These are phyloP conservation scores for Mactra quadrangularis DNA, from an alignment of 1,140 invertebrate species.

Conservation along the genomic window DNA sequence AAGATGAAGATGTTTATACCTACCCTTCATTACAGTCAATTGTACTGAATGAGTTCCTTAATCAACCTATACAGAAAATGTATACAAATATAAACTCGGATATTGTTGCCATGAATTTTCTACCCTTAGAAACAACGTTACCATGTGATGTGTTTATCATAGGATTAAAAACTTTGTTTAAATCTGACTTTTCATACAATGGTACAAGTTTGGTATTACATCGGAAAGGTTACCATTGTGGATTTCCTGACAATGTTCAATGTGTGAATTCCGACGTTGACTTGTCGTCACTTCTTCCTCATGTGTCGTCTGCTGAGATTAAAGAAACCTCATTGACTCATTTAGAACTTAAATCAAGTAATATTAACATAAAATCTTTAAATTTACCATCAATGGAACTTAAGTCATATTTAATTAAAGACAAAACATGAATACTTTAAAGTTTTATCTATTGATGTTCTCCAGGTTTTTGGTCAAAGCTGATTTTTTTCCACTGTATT, in stretches of 20 bases:
- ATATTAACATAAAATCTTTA: conserved; percentile 48
- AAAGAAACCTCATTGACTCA: conserved; percentile 77
- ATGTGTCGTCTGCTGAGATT: conserved; percentile 60
- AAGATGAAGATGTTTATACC: conserved; percentile 56
- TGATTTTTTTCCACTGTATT: too few relatives aligned
- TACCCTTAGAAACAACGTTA: conserved; percentile 62
- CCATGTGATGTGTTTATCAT: conserved; percentile 76
- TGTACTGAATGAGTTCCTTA: conserved; percentile 71
- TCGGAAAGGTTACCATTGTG: conserved; percentile 74
- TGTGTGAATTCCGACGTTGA: conserved; percentile 66
- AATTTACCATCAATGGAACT: conserved; percentile 72
- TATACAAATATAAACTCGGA: conserved; percentile 73
- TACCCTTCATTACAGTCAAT: conserved; percentile 71
- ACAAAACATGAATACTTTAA: too few relatives aligned
- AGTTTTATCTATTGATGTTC: too few relatives aligned
- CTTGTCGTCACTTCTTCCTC: conserved; percentile 68
- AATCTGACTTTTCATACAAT: conserved; percentile 72
- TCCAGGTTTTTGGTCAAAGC: too few relatives aligned
- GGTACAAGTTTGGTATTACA: conserved; percentile 77
- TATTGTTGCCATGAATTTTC: conserved; percentile 64
- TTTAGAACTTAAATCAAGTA: conserved; percentile 66
- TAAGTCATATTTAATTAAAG: conserved; percentile 34
- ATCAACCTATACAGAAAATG: conserved; percentile 70
- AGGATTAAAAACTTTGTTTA: conserved; percentile 73
- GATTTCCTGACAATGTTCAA: conserved; percentile 65